A percentile compares a stretch with the other conserved stretches of the same genome.
Conservation (phyloP, 2,888 invertebrate species). For the Pimpla rufipes region DNA sequence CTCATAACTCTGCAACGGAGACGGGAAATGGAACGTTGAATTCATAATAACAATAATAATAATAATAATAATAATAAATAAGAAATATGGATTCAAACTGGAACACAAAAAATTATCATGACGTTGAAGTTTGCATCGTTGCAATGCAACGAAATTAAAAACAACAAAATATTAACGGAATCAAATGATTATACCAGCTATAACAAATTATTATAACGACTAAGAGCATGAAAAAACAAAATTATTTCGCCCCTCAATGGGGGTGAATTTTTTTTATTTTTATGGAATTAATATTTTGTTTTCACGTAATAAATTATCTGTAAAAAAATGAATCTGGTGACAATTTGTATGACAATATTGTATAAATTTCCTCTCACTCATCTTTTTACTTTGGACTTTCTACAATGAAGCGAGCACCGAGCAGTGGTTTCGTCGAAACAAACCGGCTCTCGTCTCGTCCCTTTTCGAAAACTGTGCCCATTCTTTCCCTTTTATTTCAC, state of each 20-base stretch:
- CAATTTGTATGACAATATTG: background rate
- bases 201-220: too few relatives aligned
- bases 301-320: background rate
- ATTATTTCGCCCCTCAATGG: too few relatives aligned
- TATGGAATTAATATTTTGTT: too few relatives aligned
- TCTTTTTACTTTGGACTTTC: background rate
- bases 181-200: too few relatives aligned
- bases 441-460: background rate
- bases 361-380: background rate
- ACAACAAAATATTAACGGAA: too few relatives aligned
- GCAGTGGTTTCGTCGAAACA: background rate
- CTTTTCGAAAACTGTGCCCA: background rate
- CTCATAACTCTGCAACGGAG: background rate
- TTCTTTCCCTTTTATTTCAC: conserved; percentile 11
- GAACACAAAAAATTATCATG: too few relatives aligned
- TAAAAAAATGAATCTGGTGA: background rate
- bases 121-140: too few relatives aligned
- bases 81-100: background rate
- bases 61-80: background rate
- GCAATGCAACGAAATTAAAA: too few relatives aligned
- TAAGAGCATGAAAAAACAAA: too few relatives aligned
- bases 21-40: background rate
- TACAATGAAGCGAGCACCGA: background rate
- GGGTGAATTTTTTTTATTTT: too few relatives aligned
- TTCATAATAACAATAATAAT: background rate